A percentile compares a stretch with the other conserved stretches of the same genome.
Evolutionary conservation across 1,140 invertebrate species (phyloP).

Genomic region (Chelonus insularis): DNA sequence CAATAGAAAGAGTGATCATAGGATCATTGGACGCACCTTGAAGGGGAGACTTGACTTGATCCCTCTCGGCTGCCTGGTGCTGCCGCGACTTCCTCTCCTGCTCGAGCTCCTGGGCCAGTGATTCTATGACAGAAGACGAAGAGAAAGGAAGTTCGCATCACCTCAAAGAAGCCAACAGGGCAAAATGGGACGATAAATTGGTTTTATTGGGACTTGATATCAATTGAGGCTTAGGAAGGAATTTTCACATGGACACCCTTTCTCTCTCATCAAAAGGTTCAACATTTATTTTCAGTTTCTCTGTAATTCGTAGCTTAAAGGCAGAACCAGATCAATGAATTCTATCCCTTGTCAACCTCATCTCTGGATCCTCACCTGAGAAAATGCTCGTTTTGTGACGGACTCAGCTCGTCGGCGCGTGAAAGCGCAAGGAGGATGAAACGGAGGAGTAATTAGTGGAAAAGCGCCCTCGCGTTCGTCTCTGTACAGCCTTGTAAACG

Average conservation of each 20-base stretch:
- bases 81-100: conserved; percentile 81
- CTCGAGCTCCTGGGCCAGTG: conserved; percentile 81
- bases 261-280: background rate
- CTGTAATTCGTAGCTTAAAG: background rate
- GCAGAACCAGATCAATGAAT: conserved; percentile 10
- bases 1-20: conserved; percentile 7
- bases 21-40: conserved; percentile 66
- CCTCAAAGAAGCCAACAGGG: conserved; percentile 18
- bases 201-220: too few species aligned
- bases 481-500: conserved; percentile 18
- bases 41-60: conserved; percentile 78
- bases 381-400: conserved; percentile 22
- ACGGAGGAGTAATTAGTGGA: conserved; percentile 56
- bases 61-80: conserved; percentile 73
- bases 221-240: background rate
- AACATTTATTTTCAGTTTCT: background rate
- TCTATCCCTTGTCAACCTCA: background rate
- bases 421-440: conserved; percentile 50
- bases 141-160: conserved; percentile 32
- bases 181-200: background rate
- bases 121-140: conserved; percentile 66
- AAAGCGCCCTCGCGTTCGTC: conserved; percentile 27
- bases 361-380: conserved; percentile 24
- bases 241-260: background rate
- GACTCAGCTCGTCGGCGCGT: conserved; percentile 41